These are phyloP conservation scores for Listronotus bonariensis DNA, from an alignment of 1,140 invertebrate species.

Conservation along the genomic window DNA sequence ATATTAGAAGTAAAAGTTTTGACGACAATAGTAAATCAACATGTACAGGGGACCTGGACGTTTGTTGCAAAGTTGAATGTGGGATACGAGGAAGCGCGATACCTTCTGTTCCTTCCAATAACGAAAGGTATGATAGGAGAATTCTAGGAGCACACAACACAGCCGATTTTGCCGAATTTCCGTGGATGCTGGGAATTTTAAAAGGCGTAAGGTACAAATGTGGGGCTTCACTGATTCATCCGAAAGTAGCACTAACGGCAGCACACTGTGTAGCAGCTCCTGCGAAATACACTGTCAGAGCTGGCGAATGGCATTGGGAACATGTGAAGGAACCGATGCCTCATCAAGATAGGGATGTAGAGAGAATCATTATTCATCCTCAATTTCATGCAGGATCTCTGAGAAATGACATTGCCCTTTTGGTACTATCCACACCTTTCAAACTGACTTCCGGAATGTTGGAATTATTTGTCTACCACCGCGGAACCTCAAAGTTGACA, in stretches of 20 bases:
- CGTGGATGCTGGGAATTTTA: slow-evolving; percentile 51
- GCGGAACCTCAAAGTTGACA: slow-evolving; percentile 35
- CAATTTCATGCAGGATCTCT: slow-evolving; percentile 56
- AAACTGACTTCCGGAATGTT: slow-evolving; percentile 58
- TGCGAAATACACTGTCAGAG: slow-evolving; percentile 53
- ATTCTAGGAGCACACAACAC: slow-evolving; percentile 31
- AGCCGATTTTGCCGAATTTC: slow-evolving; percentile 50
- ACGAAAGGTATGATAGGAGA: slow-evolving; percentile 1
- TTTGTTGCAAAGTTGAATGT: slow-evolving; percentile 51
- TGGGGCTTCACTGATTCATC: slow-evolving; percentile 52
- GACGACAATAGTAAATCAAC: not conserved
- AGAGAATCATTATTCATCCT: slow-evolving; percentile 46
- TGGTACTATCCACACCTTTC: slow-evolving; percentile 65
- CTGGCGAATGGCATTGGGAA: slow-evolving; percentile 64
- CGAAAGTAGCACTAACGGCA: slow-evolving; percentile 51
- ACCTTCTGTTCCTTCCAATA: not conserved
- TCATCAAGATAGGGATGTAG: slow-evolving; percentile 54
- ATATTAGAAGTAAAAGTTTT: not conserved
- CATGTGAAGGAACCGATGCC: slow-evolving; percentile 56
- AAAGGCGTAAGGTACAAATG: slow-evolving; percentile 43
- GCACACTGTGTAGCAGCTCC: slow-evolving; percentile 47
- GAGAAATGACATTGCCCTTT: slow-evolving; percentile 72
- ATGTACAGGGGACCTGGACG: slow-evolving; percentile 46
- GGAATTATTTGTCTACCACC: slow-evolving; percentile 60
- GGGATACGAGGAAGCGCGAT: slow-evolving; percentile 33